These are phyloP conservation scores for Corythaixoides concolor DNA, from an alignment of 2,113 vertebrate genomes.

Conservation along the genomic window DNA sequence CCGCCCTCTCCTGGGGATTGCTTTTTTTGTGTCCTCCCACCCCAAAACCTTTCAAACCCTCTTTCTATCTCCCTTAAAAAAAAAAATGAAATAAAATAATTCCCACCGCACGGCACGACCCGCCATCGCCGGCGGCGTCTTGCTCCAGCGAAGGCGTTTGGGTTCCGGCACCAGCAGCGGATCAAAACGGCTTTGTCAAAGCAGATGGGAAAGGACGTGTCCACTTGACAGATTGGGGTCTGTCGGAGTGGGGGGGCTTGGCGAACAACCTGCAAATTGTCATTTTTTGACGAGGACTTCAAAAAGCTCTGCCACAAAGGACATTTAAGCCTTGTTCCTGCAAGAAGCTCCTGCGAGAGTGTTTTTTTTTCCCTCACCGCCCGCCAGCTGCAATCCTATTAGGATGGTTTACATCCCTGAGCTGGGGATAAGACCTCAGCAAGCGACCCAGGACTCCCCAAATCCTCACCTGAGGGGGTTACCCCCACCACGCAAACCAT, in stretches of 20 bases:
- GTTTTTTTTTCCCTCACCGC: not conserved
- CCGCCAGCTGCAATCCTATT: not conserved
- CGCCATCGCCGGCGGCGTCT: fast-evolving
- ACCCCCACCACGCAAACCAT: not conserved
- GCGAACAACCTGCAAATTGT: constrained; percentile 2
- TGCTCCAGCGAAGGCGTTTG: fast-evolving
- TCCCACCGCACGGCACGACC: fast-evolving
- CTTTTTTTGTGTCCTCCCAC: fast-evolving
- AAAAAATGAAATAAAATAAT: not conserved
- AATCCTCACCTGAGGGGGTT: not conserved
- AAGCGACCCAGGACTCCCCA: not conserved
- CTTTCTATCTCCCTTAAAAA: not conserved
- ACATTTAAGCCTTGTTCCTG: not conserved
- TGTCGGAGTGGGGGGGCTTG: not conserved
- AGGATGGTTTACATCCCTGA: not conserved
- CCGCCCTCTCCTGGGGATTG: too few relatives aligned
- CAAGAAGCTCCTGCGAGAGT: not conserved
- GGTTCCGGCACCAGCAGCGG: not conserved
- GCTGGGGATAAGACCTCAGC: not conserved
- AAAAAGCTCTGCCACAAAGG: not conserved
- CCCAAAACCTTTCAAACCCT: not conserved
- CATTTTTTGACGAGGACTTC: constrained; percentile 19
- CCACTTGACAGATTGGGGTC: constrained; percentile 10
- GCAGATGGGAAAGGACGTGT: not conserved
- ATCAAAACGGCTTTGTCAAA: not conserved